phyloP scores from a whole-genome alignment of 2,113 vertebrate genomes.

The Fregetta grallaria region DNA sequence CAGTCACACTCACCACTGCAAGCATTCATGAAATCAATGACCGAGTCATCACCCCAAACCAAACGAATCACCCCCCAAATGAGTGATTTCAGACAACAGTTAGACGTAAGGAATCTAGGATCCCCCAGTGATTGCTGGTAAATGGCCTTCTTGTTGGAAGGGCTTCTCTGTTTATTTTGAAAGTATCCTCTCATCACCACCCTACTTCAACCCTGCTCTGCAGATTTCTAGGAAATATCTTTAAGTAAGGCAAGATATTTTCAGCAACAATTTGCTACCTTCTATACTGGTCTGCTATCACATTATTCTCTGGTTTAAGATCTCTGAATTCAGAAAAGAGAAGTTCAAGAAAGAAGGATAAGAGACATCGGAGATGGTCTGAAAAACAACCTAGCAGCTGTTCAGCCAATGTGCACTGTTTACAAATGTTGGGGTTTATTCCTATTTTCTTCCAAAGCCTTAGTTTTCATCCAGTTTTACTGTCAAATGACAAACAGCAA shows the following conservation, averaged over 20 bases:
- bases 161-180: background rate
- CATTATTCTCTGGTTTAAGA: constrained; percentile 5
- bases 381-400: constrained; percentile 51
- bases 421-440: constrained; percentile 36
- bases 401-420: constrained; percentile 24
- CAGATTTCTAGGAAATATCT: background rate
- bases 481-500: constrained; percentile 47
- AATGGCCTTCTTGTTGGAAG: background rate
- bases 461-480: constrained; percentile 27
- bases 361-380: background rate
- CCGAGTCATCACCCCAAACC: fast-evolving
- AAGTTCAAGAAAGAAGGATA: constrained; percentile 4
- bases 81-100: background rate
- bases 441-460: constrained; percentile 21
- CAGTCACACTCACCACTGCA: background rate
- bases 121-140: background rate
- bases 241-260: background rate
- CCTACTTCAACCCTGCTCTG: fast-evolving
- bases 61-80: fast-evolving
- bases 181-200: background rate
- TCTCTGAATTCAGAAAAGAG: background rate
- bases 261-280: background rate
- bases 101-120: background rate
- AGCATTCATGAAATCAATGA: background rate
- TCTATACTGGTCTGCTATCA: background rate